phyloP scores from a whole-genome alignment of 1,140 invertebrate genomes.

The Diuraphis noxia region DNA sequence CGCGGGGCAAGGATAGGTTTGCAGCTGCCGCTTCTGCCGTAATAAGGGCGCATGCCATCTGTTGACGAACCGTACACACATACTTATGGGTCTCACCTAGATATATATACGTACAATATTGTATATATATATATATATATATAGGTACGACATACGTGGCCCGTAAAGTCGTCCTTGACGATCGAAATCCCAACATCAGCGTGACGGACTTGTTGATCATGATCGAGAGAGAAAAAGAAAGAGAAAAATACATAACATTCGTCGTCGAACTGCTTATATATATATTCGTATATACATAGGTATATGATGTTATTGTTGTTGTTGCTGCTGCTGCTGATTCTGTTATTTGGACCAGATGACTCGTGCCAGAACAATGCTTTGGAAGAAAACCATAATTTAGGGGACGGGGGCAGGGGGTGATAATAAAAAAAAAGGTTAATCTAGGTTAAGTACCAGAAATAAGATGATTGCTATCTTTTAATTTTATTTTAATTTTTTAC shows the following conservation, averaged over 20 bases:
- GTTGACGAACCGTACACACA: conserved; percentile 5
- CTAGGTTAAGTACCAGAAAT: background rate
- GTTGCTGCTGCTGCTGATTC: background rate
- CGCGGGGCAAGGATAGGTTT: background rate
- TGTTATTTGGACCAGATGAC: background rate
- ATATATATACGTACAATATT: background rate
- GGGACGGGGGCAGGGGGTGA: no score
- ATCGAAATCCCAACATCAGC: background rate
- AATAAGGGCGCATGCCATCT: conserved; percentile 51
- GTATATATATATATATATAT: background rate
- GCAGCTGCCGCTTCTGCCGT: conserved; percentile 24
- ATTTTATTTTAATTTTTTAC: no score
- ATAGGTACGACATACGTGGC: no score
- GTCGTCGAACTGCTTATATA: background rate
- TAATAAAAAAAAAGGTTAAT: no score
- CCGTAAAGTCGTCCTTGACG: background rate
- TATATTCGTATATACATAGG: background rate
- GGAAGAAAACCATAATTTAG: background rate
- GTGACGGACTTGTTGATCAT: background rate
- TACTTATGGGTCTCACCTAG: background rate
- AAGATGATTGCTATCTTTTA: background rate
- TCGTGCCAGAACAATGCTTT: background rate
- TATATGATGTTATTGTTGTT: background rate
- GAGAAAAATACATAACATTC: background rate
- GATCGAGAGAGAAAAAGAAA: background rate